Conservation (phyloP, 2,888 invertebrate species). For the Gymnocheta viridis region DNA sequence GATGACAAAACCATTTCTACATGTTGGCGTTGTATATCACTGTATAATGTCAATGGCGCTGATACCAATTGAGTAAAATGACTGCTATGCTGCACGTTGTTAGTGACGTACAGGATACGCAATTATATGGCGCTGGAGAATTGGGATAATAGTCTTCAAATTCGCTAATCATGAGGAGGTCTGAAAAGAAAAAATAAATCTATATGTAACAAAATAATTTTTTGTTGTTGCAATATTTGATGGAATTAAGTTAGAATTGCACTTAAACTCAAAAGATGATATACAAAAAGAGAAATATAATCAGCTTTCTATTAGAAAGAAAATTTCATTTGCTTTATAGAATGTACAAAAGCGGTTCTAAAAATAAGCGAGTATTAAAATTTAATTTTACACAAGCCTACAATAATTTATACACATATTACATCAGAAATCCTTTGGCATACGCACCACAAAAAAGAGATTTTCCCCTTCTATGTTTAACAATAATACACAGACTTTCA, state of each 20-base stretch:
- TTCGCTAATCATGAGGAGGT: slow-evolving; percentile 61
- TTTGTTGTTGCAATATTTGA: neutral
- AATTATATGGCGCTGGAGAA: slow-evolving; percentile 33
- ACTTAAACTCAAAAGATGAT: neutral
- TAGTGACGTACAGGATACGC: slow-evolving; percentile 10
- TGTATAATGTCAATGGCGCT: slow-evolving; percentile 57
- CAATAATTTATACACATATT: too few species aligned
- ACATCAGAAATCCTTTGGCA: too few species aligned
- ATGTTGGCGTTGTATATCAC: neutral
- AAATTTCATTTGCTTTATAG: too few species aligned
- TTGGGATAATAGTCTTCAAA: slow-evolving; percentile 67
- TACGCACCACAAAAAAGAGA: too few species aligned
- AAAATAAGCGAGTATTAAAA: too few species aligned
- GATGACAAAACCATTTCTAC: slow-evolving; percentile 40
- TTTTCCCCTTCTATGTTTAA: too few species aligned
- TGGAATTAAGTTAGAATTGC: neutral
- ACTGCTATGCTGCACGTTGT: slow-evolving; percentile 46
- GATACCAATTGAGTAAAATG: slow-evolving; percentile 39
- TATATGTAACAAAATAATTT: neutral
- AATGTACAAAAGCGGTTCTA: too few species aligned
- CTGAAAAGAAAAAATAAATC: slow-evolving; percentile 7
- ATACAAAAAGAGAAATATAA: neutral
- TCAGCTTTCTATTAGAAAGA: too few species aligned
- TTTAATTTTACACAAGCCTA: too few species aligned
- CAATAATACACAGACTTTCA: too few species aligned